Base-by-base conservation (phyloP, 2,113 vertebrate species). In the Hydrochoerus hydrochaeris region DNA sequence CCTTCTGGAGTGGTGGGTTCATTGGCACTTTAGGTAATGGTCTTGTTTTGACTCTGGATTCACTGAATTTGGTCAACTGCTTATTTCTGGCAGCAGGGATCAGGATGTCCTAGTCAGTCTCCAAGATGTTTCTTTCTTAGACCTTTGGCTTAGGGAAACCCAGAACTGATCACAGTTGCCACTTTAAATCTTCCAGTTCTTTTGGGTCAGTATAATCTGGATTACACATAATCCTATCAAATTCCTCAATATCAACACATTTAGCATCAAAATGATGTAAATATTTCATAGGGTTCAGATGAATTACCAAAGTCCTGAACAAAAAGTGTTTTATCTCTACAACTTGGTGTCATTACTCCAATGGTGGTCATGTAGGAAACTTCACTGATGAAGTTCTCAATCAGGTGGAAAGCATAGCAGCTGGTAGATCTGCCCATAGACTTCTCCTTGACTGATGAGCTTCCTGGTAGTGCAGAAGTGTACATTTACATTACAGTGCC, bases 221-320 rank as follows among this genome's bases (percentile, higher is more conserved):
- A 98, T 99, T 99, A 99, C 99, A 99, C 98, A 99, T 99, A 92
- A 98, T 98, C 52, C 99, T 99, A 85, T 99, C 99, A 77, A 99
- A 99, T 97, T 99, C 99, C 83, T 99, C 99, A 4, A 99, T 97
- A 91, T 99, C 99, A 87, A 99, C 98, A 28, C 99, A 99, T 96
- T 99, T 99, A 95, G 99, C 99, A 62, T 99, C 99, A 30, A 99
- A 99, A 86, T 99, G 99, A 98, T 99, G 99, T 97, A 99, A 99
- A 81, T 99, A 99, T 95, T 99, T 99, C 99, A 99, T 99, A 90
- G 99, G 99, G 98, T 99, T 99, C 88, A 99, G 98, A 92, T 99
- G 99, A 97, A 99, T 99, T 99, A 96, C 99, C 99, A 75, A 99
- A 99, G n/a, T 99, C 99, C 99, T 99, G 99, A 98, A 99, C 98